Evolutionary conservation across 2,888 invertebrate genomes (phyloP), one percentile per base, ranked within the genome.

Genomic region (Drosophila antonietae): DNA sequence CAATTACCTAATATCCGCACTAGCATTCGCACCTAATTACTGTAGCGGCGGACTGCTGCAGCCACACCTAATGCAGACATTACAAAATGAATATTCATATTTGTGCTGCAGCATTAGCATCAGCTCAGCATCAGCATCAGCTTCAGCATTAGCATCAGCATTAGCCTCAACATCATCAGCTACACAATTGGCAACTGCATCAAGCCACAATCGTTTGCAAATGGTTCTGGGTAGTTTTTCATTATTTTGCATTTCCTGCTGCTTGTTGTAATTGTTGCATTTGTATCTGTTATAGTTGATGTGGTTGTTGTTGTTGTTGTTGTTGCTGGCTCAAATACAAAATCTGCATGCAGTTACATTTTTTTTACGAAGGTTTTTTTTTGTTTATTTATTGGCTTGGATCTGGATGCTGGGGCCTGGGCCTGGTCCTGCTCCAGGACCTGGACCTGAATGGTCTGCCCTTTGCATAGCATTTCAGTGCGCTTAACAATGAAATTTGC

Each of bases 401-500:
- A n/a, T 20, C 23, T 69, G 68, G 18, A 37, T 47, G 20, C 9
- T 3, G 49, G 23, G 14, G 23, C 23, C 23, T 28, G 46, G 46
- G 23, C 14, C 51, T 33, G 51, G 12, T 6, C 31, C 18, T 28
- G 46, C 23, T 14, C 8, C 51, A 18, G 51, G 12, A 2, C 31
- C 18, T 57, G 73, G 46, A 47, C 28, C 65, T 55, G 68, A 66
- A 73, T 67, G 56, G 63, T 47, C 49, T 70, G 72, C 70, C 61
- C 73, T 78, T 78, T 68, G 85, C 81, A 82, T 51, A 67, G 75
- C 71, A 73, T 78, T 81, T 61, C 71, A 71, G 68, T 72, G 79
- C 83, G 88, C 88, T 85, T 86, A 88, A 83, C 86, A 88, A 88
- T 86, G 78, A 86, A 86, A 86, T 86, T 88, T 88, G 81, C 88